Base-by-base conservation (phyloP, 2,888 invertebrate species). In the Thecophora atra region DNA sequence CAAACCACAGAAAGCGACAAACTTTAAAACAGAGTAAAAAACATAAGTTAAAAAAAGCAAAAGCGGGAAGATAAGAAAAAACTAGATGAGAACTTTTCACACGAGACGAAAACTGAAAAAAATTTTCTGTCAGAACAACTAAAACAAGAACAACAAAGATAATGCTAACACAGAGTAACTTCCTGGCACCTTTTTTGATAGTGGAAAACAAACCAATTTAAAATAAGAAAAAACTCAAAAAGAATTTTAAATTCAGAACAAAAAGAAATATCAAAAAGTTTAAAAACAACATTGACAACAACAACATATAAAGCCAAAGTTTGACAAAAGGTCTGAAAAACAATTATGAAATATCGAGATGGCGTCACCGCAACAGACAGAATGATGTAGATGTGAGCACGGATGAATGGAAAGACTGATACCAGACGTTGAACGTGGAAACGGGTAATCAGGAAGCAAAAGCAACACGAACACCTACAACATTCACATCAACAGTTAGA, bases 321-420 rank as follows among this genome's bases (percentile, higher is more conserved):
- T 51, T 66, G 66, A 52, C 66, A 52, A 26, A 56, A 58, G 37
- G 8, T n/a, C 24, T 44, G 11, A 58, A 58, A 66, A 58, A 42
- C 42, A 58, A 58, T 26, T 69, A 58, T 26, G 24, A 60, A 24
- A 69, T 58, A 69, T 69, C 28, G 68, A 58, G 56, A 47, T 69
- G 44, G 60, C 28, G 68, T 26, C 68, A 44, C 37, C 37, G 47
- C 44, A 60, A 15, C 44, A 69, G 60, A 58, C 19, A 42, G 26
- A 19, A 26, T 28, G 47, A 6, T 19, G n/a, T n/a, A 51, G 30
- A 66, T 19, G 19, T n/a, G 42, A 24, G 52, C 30, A 26, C 17
- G 47, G n/a, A 51, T 47, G 52, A 21, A 44, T 54, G 15, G 37
- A 42, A 37, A 56, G 67, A 67, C 42, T 21, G 6, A 66, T n/a